Evolutionary conservation across 2,888 invertebrate genomes (phyloP).

Genomic region (Diachrysia chrysitis): DNA sequence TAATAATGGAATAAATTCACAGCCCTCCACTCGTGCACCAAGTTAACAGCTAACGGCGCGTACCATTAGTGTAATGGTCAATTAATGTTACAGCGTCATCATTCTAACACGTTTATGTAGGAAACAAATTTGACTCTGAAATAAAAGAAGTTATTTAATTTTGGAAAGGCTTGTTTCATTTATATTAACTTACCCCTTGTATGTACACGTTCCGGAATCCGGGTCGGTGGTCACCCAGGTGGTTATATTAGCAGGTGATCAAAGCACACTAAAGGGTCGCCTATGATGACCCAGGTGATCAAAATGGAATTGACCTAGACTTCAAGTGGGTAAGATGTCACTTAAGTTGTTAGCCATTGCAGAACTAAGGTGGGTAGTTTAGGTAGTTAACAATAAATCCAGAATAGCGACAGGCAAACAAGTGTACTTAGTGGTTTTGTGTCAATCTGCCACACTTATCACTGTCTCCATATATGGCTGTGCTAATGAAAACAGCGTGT

Average conservation of each 20-base stretch:
- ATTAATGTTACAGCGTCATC: constrained; percentile 86
- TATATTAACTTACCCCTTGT: too few species aligned
- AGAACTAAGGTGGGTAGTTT: neutral
- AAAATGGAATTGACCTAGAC: too few species aligned
- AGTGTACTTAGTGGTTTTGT: neutral
- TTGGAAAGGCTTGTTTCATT: constrained; percentile 86
- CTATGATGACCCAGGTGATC: too few species aligned
- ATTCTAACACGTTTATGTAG: constrained; percentile 89
- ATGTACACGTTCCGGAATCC: neutral
- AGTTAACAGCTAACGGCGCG: constrained; percentile 78
- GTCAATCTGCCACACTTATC: neutral
- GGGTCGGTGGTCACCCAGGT: too few species aligned
- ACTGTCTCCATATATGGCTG: neutral
- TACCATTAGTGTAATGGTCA: constrained; percentile 85
- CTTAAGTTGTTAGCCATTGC: too few species aligned
- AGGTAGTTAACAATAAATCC: neutral
- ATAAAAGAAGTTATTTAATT: constrained; percentile 90
- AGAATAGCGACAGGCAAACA: neutral
- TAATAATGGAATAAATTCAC: constrained; percentile 65
- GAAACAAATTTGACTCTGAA: constrained; percentile 89
- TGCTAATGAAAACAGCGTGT: constrained; percentile 5
- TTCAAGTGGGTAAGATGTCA: too few species aligned
- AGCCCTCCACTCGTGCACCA: constrained; percentile 81
- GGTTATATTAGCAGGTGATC: too few species aligned
- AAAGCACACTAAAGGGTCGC: too few species aligned